Percentiles rank a stretch among this genome's conserved stretches.
Conservation (phyloP, 92 coral and sea anemone species). For the Zoanthus sansibaricus region DNA sequence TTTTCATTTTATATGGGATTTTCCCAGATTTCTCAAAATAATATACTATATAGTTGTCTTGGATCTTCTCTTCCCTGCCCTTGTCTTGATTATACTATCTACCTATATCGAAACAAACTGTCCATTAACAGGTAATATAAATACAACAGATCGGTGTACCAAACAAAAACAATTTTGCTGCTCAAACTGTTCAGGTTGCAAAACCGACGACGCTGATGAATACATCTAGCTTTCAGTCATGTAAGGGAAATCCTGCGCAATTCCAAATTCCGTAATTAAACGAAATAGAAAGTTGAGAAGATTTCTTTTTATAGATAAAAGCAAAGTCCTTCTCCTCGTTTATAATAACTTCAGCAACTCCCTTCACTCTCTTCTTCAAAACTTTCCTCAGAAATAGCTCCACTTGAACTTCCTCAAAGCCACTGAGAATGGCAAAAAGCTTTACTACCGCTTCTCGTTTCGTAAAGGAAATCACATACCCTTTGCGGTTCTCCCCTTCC, state of each 20-base stretch:
- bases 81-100: slow-evolving; percentile 5
- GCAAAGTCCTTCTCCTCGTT: slow-evolving; percentile 4
- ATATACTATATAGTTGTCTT: slow-evolving; percentile 1
- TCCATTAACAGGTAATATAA: not conserved
- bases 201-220: slow-evolving; percentile 1
- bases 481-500: slow-evolving; percentile 2
- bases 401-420: slow-evolving; percentile 10
- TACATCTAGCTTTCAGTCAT: not conserved
- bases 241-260: slow-evolving; percentile 1
- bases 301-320: not conserved
- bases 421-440: slow-evolving; percentile 2
- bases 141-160: slow-evolving; percentile 11
- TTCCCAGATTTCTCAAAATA: not conserved
- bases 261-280: not conserved
- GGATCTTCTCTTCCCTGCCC: slow-evolving; percentile 4
- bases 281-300: not conserved
- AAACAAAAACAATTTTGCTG: slow-evolving; percentile 6
- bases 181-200: slow-evolving; percentile 7
- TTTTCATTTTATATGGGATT: not conserved
- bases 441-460: slow-evolving; percentile 1
- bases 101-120: not conserved
- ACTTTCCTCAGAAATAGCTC: slow-evolving; percentile 8
- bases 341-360: slow-evolving; percentile 3
- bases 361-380: slow-evolving; percentile 5
- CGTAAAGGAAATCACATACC: not conserved